Conservation (phyloP, 2,113 vertebrate species). For the Halichoeres trimaculatus region DNA sequence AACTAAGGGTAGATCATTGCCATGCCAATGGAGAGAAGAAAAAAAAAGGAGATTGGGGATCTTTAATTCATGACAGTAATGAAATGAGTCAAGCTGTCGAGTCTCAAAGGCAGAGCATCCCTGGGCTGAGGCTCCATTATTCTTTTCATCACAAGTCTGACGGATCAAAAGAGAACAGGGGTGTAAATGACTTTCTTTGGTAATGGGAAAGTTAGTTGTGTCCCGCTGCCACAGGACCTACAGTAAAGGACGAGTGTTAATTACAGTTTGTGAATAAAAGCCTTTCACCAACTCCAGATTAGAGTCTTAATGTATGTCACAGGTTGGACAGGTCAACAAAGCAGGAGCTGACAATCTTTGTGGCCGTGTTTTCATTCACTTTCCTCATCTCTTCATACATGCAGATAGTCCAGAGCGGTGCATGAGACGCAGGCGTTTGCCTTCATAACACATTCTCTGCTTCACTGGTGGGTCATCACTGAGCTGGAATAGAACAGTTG, state of each 20-base stretch:
- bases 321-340: too few relatives aligned
- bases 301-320: background rate
- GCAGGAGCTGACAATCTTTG: background rate
- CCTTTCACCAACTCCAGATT: conserved; percentile 6
- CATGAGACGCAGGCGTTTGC: conserved; percentile 9
- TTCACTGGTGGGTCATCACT: conserved; percentile 10
- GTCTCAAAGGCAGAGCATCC: conserved; percentile 69
- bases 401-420: conserved; percentile 11
- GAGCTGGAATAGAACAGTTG: conserved; percentile 30
- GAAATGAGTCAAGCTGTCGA: conserved; percentile 76
- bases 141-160: conserved; percentile 67
- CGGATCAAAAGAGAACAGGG: conserved; percentile 60
- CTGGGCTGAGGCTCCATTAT: conserved; percentile 47
- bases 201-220: conserved; percentile 49
- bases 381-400: background rate
- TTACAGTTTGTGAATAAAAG: conserved; percentile 28
- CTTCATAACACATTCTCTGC: conserved; percentile 2
- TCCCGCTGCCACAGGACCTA: conserved; percentile 33
- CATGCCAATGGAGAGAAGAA: conserved; percentile 40
- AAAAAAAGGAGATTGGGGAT: conserved; percentile 54
- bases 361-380: background rate
- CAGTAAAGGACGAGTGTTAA: conserved; percentile 28
- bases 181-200: conserved; percentile 63
- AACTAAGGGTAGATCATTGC: conserved; percentile 61
- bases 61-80: conserved; percentile 79